phyloP scores from a whole-genome alignment of 2,888 invertebrate genomes.

The Odontomyia ornata region DNA sequence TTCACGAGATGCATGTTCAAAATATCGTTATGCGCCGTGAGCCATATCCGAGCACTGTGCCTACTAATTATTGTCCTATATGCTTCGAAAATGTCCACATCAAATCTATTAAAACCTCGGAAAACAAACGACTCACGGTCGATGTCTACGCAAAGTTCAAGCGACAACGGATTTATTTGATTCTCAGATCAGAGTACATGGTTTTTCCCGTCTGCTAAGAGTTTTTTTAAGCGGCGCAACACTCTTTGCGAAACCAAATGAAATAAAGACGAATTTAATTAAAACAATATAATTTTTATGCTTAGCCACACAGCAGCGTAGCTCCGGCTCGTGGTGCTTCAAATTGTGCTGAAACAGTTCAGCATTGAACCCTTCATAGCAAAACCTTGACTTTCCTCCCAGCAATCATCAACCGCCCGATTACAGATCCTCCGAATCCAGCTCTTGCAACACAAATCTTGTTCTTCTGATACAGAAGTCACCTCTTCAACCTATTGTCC shows the following conservation, averaged over 20 bases:
- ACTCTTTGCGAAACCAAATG: slow-evolving; percentile 21
- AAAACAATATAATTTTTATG: slow-evolving; percentile 7
- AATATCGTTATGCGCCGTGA: slow-evolving; percentile 66
- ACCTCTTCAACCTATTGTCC: no score
- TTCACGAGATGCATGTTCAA: slow-evolving; percentile 57
- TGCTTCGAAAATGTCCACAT: background rate
- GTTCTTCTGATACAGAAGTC: no score
- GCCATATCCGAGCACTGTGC: background rate
- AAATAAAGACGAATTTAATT: slow-evolving; percentile 32
- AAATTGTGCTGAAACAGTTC: no score
- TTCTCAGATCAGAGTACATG: background rate
- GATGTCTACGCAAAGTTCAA: background rate
- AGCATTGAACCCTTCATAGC: no score
- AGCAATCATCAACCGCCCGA: no score
- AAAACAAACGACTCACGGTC: background rate
- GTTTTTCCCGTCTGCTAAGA: background rate
- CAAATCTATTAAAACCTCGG: background rate
- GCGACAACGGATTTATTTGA: background rate
- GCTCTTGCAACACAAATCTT: no score
- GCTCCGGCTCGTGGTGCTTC: no score
- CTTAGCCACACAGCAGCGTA: no score
- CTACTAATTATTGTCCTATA: background rate
- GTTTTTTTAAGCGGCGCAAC: slow-evolving; percentile 24
- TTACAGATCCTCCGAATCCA: no score
- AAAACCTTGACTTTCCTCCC: no score